Conservation (phyloP, 1,140 invertebrate genomes). For the Musca domestica region DNA sequence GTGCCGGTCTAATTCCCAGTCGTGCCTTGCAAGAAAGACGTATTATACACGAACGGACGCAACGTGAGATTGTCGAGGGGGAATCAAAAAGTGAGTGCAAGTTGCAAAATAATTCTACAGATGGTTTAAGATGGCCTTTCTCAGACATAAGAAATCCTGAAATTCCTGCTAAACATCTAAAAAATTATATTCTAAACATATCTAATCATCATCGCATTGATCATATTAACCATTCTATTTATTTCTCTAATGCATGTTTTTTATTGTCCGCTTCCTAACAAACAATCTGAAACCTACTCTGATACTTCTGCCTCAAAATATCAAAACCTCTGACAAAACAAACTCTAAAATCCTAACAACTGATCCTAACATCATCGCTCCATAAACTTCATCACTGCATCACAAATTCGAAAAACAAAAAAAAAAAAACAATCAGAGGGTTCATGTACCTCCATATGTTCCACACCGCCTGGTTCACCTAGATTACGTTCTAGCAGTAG, state of each 20-base stretch:
- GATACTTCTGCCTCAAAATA: too few relatives aligned
- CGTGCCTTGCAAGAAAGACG: slow-evolving; percentile 88
- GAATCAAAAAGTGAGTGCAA: slow-evolving; percentile 57
- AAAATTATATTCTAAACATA: neutral
- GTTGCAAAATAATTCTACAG: too few relatives aligned
- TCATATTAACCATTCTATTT: neutral
- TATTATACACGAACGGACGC: slow-evolving; percentile 75
- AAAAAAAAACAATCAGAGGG: slow-evolving; percentile 37
- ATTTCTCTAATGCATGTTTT: neutral
- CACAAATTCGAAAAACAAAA: too few relatives aligned
- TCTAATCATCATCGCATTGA: neutral
- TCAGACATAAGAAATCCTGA: too few relatives aligned
- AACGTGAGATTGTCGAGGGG: slow-evolving; percentile 56
- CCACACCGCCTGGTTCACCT: slow-evolving; percentile 45
- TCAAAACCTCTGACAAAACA: too few relatives aligned
- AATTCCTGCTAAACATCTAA: too few relatives aligned
- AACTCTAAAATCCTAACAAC: neutral
- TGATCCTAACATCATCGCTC: neutral
- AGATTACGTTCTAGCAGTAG: slow-evolving; percentile 45
- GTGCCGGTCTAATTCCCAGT: slow-evolving; percentile 90
- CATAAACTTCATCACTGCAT: slow-evolving; percentile 1
- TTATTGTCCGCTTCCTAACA: too few relatives aligned
- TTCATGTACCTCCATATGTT: slow-evolving; percentile 53
- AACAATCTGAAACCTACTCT: too few relatives aligned
- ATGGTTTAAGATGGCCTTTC: too few relatives aligned